phyloP scores from a whole-genome alignment of 2,113 vertebrate species.

The Anarhynchus alexandrinus region DNA sequence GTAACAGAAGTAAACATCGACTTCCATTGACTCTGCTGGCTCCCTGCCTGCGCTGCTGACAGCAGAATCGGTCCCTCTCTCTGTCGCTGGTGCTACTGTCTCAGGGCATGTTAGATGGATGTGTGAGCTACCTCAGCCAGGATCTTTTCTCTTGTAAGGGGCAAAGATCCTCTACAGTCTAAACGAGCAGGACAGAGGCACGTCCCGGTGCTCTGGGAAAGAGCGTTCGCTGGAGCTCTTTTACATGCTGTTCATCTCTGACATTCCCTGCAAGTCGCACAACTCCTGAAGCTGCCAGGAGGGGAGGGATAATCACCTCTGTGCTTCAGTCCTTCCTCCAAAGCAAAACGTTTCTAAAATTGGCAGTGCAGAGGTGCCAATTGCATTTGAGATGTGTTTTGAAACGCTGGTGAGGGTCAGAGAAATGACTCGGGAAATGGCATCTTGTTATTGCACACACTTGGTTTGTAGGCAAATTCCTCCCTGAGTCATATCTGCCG shows the following conservation, averaged over 20 bases:
- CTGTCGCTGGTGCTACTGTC: not conserved
- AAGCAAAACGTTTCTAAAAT: conserved; percentile 50
- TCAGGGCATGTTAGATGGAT: conserved; percentile 7
- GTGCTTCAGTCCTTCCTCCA: conserved; percentile 20
- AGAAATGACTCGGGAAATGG: conserved; percentile 25
- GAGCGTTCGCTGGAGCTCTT: not conserved
- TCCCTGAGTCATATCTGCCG: not conserved
- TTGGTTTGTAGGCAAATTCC: not conserved
- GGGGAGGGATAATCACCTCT: conserved; percentile 37
- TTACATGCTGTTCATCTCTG: conserved; percentile 15
- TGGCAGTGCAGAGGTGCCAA: not conserved
- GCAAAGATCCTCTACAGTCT: conserved; percentile 1
- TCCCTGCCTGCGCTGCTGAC: not conserved
- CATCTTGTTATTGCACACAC: not conserved
- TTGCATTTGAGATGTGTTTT: not conserved
- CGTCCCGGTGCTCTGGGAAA: not conserved
- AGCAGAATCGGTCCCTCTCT: not conserved
- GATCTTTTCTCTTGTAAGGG: conserved; percentile 3
- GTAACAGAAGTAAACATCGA: conserved; percentile 30
- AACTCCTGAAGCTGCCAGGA: conserved; percentile 20
- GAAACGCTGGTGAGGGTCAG: conserved; percentile 15
- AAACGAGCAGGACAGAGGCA: not conserved
- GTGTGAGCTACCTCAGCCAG: not conserved
- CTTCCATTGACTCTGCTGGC: not conserved
- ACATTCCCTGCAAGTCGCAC: not conserved